phyloP scores from a whole-genome alignment of 1,140 invertebrate species.

The Ectropis grisescens region DNA sequence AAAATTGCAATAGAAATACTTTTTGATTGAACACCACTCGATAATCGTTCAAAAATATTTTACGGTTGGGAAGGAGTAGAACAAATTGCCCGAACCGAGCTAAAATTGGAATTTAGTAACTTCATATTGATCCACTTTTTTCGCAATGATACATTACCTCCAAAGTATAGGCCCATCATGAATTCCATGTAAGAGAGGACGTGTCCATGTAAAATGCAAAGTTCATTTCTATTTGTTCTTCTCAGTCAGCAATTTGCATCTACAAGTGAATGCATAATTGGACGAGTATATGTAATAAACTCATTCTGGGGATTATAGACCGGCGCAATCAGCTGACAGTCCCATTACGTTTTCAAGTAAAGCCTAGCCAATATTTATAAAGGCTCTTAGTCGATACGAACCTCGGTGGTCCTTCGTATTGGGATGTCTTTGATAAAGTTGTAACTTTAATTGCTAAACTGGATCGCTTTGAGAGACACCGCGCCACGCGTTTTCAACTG shows the following conservation, averaged over 20 bases:
- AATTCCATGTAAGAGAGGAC: too few relatives aligned
- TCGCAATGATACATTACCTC: too few relatives aligned
- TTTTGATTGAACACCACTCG: constrained; percentile 23
- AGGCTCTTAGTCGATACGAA: constrained; percentile 21
- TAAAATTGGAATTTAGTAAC: too few relatives aligned
- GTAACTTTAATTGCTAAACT: constrained; percentile 65
- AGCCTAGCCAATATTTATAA: constrained; percentile 43
- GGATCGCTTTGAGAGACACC: constrained; percentile 50
- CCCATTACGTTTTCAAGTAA: constrained; percentile 47
- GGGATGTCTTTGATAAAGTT: constrained; percentile 58
- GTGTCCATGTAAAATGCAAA: too few relatives aligned
- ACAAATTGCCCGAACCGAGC: too few relatives aligned
- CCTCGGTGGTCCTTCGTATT: constrained; percentile 42
- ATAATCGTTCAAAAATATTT: too few relatives aligned
- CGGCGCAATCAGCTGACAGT: constrained; percentile 37
- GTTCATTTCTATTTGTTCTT: too few relatives aligned
- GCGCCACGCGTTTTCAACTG: constrained; percentile 27
- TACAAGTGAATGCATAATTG: too few relatives aligned
- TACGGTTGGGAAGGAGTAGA: too few relatives aligned
- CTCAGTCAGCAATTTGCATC: too few relatives aligned
- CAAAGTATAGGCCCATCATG: too few relatives aligned
- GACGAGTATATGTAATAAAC: constrained; percentile 40
- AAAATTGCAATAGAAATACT: constrained; percentile 17
- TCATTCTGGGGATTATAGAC: constrained; percentile 50
- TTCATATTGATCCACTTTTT: too few relatives aligned